Conservation (phyloP, 2,797 vertebrate genomes). For the Catharus ustulatus region DNA sequence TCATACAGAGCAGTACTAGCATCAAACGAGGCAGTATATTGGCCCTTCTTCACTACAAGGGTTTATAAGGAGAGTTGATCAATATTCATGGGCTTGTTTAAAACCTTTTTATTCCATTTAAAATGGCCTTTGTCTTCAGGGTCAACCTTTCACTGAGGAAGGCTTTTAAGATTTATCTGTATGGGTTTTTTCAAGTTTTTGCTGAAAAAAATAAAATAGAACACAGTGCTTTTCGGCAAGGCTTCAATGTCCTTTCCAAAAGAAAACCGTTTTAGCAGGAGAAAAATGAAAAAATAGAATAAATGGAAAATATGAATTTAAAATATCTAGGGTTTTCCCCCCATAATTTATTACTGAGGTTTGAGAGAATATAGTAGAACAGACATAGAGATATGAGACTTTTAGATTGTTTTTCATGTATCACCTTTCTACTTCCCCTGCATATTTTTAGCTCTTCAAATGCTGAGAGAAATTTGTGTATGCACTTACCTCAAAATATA, state of each 20-base stretch:
- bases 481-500: neutral
- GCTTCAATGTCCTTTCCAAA: neutral
- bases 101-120: neutral
- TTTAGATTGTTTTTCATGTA: neutral
- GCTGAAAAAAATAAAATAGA: neutral
- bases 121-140: neutral
- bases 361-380: neutral
- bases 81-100: neutral
- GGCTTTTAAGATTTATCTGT: neutral
- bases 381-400: neutral
- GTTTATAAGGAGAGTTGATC: neutral
- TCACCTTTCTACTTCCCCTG: neutral
- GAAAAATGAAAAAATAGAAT: neutral
- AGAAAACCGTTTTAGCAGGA: neutral
- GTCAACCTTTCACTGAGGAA: neutral
- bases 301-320: neutral
- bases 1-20: neutral
- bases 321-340: neutral
- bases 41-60: neutral
- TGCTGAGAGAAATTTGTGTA: fast-evolving
- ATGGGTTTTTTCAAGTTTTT: neutral
- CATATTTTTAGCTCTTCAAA: neutral
- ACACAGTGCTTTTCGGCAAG: neutral
- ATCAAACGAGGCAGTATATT: neutral
- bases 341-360: neutral